Evolutionary conservation across 1,140 invertebrate species (phyloP), one percentile per base, ranked within the genome.

Genomic region (Cyrtorhinus lividipennis): DNA sequence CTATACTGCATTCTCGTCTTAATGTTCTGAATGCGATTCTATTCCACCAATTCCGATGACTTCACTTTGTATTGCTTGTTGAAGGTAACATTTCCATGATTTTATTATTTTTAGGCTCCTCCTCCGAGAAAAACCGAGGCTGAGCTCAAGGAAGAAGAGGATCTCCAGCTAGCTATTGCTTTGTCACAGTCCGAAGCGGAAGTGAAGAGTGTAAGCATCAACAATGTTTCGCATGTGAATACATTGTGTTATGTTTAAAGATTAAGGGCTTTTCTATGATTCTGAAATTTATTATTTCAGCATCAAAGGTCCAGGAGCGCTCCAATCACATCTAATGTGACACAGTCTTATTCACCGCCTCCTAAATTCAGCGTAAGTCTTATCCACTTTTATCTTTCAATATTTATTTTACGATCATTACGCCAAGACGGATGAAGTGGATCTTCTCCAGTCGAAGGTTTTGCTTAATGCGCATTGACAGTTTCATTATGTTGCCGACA

Each of bases 121-220:
- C 79, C 83, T 13, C 81, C 83, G 15, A 80, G 84, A 24, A 94
- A 94, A 74, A 84, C 82, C 57, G 89, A 91, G 63, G 85, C 90
- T 70, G 93, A 98, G 74, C 76, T 98, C 2, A 86, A 90, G 71
- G 96, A 99, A 75, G 95, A 99, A 73, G 97, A 99, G 75, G 95
- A 99, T 71, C 75, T 99, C 20, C 90, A 97, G 74, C 74, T 99
- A 64, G 96, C 96, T 10, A 72, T 99, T 2, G 96, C 96, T 24
- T 77, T 99, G 30, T 98, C 95, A 67, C 90, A 96, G 72, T 98
- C 94, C 61, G 96, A 99, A 77, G 95, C 95, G 18, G 96, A 99
- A 77, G 63, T 65, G 1, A 67, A 67, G 24, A 57, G 24, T 24
- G 59, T 58, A 24, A 62, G 56, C 12, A 24, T 59, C 15, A n/a